These are phyloP conservation scores for Carpatolechia fugitivella DNA, from an alignment of 2,888 invertebrate genomes.

Conservation along the genomic window DNA sequence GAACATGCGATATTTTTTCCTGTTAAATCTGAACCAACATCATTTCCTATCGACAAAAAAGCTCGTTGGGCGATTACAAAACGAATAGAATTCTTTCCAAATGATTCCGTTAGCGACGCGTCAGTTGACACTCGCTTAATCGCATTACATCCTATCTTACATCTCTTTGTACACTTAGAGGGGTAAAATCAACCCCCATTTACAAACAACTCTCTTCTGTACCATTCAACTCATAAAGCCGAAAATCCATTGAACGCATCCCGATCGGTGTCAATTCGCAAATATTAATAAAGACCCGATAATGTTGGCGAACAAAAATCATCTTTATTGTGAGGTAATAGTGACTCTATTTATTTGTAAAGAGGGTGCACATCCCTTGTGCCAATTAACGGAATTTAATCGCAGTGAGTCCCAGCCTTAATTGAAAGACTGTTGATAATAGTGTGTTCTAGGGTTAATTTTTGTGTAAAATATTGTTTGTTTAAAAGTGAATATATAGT, in stretches of 20 bases:
- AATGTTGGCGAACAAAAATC: slow-evolving; percentile 32
- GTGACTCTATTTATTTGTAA: slow-evolving; percentile 21
- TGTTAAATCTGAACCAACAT: not conserved
- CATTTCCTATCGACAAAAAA: slow-evolving; percentile 2
- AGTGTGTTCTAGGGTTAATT: slow-evolving; percentile 28
- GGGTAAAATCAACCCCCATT: slow-evolving; percentile 19
- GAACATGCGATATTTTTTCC: no score
- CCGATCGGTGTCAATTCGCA: slow-evolving; percentile 51
- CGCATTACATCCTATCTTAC: slow-evolving; percentile 67
- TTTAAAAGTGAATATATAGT: no score
- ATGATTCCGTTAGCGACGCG: slow-evolving; percentile 69
- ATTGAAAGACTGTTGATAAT: slow-evolving; percentile 71
- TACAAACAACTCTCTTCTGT: slow-evolving; percentile 32
- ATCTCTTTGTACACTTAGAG: slow-evolving; percentile 65
- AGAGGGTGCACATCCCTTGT: slow-evolving; percentile 43
- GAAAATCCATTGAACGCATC: slow-evolving; percentile 26
- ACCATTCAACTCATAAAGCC: slow-evolving; percentile 30
- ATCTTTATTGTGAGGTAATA: slow-evolving; percentile 36
- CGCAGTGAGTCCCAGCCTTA: slow-evolving; percentile 68
- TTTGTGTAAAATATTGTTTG: not conserved
- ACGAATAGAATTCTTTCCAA: slow-evolving; percentile 36
- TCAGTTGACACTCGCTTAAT: slow-evolving; percentile 71
- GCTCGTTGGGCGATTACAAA: slow-evolving; percentile 12
- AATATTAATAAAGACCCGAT: slow-evolving; percentile 62
- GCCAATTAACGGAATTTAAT: slow-evolving; percentile 78